Conservation (phyloP, 23 tunicate genomes). For the Corella eumyota region DNA sequence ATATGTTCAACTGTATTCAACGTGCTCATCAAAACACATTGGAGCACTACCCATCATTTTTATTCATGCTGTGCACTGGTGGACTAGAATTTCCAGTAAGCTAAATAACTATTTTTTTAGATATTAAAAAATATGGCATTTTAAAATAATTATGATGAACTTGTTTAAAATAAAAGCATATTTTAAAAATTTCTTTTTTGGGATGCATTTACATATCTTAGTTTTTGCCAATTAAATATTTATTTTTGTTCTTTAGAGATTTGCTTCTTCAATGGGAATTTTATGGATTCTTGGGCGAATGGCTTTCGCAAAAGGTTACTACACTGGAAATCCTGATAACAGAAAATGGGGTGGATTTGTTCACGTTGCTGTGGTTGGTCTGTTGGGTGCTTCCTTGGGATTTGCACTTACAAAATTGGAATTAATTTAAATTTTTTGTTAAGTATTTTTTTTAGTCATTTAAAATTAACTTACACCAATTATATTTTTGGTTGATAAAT, state of each 20-base stretch:
- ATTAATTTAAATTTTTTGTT: constrained; percentile 6
- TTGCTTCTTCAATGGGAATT: constrained; percentile 30
- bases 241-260: constrained; percentile 16
- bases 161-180: too few relatives aligned
- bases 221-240: too few relatives aligned
- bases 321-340: constrained; percentile 39
- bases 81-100: constrained; percentile 53
- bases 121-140: too few relatives aligned
- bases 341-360: constrained; percentile 39
- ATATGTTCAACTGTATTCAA: constrained; percentile 53
- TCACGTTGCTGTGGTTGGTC: constrained; percentile 23
- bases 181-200: too few relatives aligned
- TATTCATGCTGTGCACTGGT: constrained; percentile 32
- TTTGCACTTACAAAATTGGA: constrained; percentile 37
- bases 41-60: constrained; percentile 31
- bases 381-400: constrained; percentile 11
- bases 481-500: too few relatives aligned
- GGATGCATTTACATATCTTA: too few relatives aligned
- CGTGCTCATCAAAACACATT: constrained; percentile 69
- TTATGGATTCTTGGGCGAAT: constrained; percentile 48
- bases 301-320: constrained; percentile 51
- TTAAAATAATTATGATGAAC: too few relatives aligned
- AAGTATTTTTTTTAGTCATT: too few relatives aligned
- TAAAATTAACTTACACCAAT: too few relatives aligned
- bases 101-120: too few relatives aligned